Evolutionary conservation across 2,888 invertebrate species (phyloP).

Genomic region (Phortica magna): DNA sequence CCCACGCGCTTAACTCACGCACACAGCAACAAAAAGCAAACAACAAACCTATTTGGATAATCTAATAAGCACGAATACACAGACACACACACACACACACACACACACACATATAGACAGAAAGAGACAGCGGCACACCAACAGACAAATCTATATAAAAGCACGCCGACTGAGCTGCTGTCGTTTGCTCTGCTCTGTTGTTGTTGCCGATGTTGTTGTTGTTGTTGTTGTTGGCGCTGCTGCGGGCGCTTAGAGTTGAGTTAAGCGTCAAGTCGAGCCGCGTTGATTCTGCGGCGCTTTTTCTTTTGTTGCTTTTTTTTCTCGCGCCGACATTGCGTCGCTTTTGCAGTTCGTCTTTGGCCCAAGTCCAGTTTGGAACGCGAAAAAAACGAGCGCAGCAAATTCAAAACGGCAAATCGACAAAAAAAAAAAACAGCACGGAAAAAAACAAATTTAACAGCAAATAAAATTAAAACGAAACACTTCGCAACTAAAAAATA

Average conservation of each 20-base stretch:
- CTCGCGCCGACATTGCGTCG: neutral
- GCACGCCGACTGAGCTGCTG: neutral
- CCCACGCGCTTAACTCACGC: too few relatives aligned
- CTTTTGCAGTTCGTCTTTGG: conserved; percentile 20
- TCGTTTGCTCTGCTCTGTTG: neutral
- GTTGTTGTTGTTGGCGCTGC: conserved; percentile 2
- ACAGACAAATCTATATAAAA: neutral
- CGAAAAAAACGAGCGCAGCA: neutral
- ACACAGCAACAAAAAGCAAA: too few relatives aligned
- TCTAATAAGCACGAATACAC: neutral
- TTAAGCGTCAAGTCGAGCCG: neutral
- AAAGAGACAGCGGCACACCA: too few relatives aligned
- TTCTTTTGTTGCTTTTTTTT: neutral
- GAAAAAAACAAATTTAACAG: neutral
- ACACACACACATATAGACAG: too few relatives aligned
- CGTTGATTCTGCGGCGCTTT: neutral
- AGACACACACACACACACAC: too few relatives aligned
- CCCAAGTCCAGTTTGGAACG: conserved; percentile 19
- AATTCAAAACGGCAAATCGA: neutral
- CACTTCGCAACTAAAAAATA: neutral
- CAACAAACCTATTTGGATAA: too few relatives aligned
- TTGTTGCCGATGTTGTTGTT: neutral
- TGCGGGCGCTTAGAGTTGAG: neutral
- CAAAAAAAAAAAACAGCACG: neutral
- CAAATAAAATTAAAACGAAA: neutral